Evolutionary conservation across 35 echinoderm and acorn worm genomes (phyloP).

Genomic region (Antedon bifida): DNA sequence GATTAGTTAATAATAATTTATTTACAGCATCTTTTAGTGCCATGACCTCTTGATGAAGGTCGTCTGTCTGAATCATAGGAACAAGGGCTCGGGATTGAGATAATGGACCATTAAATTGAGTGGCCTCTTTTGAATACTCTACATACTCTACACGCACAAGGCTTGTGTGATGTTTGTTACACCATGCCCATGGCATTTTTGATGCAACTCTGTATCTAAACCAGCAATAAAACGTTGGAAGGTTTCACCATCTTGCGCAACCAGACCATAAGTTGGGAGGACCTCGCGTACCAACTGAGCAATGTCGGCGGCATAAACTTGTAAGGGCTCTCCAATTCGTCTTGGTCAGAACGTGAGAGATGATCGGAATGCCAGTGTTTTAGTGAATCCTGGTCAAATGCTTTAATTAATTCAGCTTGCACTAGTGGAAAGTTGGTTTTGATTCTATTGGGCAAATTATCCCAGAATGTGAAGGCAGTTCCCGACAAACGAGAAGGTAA

Average conservation of each 20-base stretch:
- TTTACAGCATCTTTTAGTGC: too few species aligned
- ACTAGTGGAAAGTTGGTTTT: neutral
- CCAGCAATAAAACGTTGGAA: constrained; percentile 38
- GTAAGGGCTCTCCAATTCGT: constrained; percentile 5
- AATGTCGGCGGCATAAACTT: constrained; percentile 33
- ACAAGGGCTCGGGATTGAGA: too few species aligned
- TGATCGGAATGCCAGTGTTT: neutral
- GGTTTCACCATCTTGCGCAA: constrained; percentile 11
- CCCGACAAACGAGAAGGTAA: neutral
- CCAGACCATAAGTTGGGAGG: constrained; percentile 13
- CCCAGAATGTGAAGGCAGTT: neutral
- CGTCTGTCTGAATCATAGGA: too few species aligned
- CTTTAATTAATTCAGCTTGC: neutral
- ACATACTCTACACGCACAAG: too few species aligned
- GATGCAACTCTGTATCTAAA: neutral
- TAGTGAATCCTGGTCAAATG: neutral
- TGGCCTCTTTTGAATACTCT: too few species aligned
- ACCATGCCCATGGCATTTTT: constrained; percentile 53
- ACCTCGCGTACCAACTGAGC: neutral
- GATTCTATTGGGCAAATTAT: neutral
- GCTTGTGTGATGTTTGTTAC: neutral
- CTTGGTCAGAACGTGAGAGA: constrained; percentile 13
- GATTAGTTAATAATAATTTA: too few species aligned
- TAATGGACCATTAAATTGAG: too few species aligned
- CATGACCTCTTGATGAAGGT: too few species aligned